Conservation (phyloP, 2,888 invertebrate genomes). For the Parasteatoda lunata region DNA sequence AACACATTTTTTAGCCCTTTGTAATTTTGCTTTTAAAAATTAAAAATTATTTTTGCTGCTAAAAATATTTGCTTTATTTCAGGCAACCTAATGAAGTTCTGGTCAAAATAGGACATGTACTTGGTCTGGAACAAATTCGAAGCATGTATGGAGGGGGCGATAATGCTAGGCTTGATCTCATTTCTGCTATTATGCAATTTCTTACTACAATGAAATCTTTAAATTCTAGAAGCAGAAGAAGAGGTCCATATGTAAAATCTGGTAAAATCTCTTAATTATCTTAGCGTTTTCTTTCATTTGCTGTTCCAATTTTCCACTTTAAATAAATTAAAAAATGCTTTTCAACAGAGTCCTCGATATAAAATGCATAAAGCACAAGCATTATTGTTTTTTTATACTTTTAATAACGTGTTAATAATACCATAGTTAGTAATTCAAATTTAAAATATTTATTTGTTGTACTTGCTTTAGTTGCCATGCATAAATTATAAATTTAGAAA, state of each 20-base stretch:
- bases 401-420: too few relatives aligned
- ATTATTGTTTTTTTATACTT: too few relatives aligned
- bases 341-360: too few relatives aligned
- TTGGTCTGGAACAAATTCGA: constrained; percentile 30
- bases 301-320: not conserved
- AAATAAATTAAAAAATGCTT: too few relatives aligned
- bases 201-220: constrained; percentile 16
- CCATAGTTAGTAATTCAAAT: too few relatives aligned
- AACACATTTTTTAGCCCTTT: too few relatives aligned
- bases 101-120: constrained; percentile 32
- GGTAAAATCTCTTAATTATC: not conserved
- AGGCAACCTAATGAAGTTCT: constrained; percentile 49
- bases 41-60: too few relatives aligned
- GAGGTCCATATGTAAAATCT: constrained; percentile 3
- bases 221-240: constrained; percentile 24
- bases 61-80: not conserved
- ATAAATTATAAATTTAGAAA: too few relatives aligned
- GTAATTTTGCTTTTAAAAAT: too few relatives aligned
- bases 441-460: too few relatives aligned
- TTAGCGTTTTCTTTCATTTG: not conserved
- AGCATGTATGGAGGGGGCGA: constrained; percentile 12
- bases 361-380: too few relatives aligned
- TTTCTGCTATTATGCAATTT: constrained; percentile 50
- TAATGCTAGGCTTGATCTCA: constrained; percentile 26
- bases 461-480: too few relatives aligned